A percentile compares a stretch with the other conserved stretches of the same genome.
phyloP scores from a whole-genome alignment of 2,888 invertebrate genomes.

The Drosophila stalkeri region DNA sequence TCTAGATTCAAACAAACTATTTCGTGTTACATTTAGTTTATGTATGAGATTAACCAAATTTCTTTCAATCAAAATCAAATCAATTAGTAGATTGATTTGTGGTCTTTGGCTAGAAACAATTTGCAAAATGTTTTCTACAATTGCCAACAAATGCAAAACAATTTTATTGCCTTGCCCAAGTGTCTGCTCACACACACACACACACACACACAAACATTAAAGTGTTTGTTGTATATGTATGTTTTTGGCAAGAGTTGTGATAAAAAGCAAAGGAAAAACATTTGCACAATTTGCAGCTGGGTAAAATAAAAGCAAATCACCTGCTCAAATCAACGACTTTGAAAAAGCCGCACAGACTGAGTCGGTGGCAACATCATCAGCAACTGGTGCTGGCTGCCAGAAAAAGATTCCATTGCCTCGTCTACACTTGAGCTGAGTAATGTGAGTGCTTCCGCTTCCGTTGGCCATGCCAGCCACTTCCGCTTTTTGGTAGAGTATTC shows the following conservation, averaged over 20 bases:
- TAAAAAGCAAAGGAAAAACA: slow-evolving; percentile 19
- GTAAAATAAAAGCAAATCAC: slow-evolving; percentile 39
- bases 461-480: slow-evolving; percentile 62
- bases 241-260: not conserved
- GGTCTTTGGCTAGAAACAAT: slow-evolving; percentile 5
- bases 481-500: slow-evolving; percentile 54
- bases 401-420: slow-evolving; percentile 19
- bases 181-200: slow-evolving; percentile 6
- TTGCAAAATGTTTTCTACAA: slow-evolving; percentile 1
- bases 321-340: slow-evolving; percentile 38
- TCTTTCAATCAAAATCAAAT: slow-evolving; percentile 7
- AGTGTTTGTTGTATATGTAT: not conserved
- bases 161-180: slow-evolving; percentile 13
- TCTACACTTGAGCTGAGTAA: slow-evolving; percentile 61
- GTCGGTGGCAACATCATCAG: slow-evolving; percentile 13
- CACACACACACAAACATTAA: not conserved
- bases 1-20: not conserved
- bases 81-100: slow-evolving; percentile 30
- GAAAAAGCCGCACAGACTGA: slow-evolving; percentile 19
- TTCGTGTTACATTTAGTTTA: not conserved
- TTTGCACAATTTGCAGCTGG: slow-evolving; percentile 33
- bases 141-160: slow-evolving; percentile 13
- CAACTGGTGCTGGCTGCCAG: slow-evolving; percentile 13
- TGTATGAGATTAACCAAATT: not conserved
- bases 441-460: slow-evolving; percentile 78